A percentile compares a stretch with the other conserved stretches of the same genome.
These are phyloP conservation scores for Drosophila mayaguana DNA, from an alignment of 2,888 invertebrate genomes.

Conservation along the genomic window DNA sequence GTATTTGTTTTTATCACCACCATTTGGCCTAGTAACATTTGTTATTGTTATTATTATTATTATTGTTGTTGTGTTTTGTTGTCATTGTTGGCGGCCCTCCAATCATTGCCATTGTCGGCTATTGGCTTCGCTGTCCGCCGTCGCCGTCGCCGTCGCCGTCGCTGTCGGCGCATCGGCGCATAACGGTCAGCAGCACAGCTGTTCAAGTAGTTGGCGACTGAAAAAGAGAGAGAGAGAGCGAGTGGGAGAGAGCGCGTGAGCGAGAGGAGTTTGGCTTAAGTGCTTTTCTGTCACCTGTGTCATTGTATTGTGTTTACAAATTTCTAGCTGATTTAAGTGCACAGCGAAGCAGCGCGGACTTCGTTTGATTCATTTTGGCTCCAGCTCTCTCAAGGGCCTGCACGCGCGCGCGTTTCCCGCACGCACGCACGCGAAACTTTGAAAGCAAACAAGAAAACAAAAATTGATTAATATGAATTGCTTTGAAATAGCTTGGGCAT, in stretches of 20 bases:
- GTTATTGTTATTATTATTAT: slow-evolving; percentile 8
- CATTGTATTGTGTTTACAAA: slow-evolving; percentile 21
- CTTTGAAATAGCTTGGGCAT: background rate
- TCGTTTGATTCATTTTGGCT: slow-evolving; percentile 10
- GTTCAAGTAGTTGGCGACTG: slow-evolving; percentile 37
- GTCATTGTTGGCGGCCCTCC: slow-evolving; percentile 33
- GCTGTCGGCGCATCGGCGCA: slow-evolving; percentile 43
- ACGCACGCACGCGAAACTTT: slow-evolving; percentile 17
- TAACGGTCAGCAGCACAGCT: slow-evolving; percentile 54
- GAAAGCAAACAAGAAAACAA: background rate
- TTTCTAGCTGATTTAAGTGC: slow-evolving; percentile 25
- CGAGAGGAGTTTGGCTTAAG: slow-evolving; percentile 8
- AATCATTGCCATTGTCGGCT: slow-evolving; percentile 62
- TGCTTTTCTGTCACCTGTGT: slow-evolving; percentile 32
- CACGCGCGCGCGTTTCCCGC: slow-evolving; percentile 23
- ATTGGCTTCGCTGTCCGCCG: slow-evolving; percentile 27
- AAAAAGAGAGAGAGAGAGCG: slow-evolving; percentile 10
- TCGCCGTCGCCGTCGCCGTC: slow-evolving; percentile 4
- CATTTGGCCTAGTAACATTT: slow-evolving; percentile 46
- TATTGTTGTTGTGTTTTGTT: slow-evolving; percentile 26
- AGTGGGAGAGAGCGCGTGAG: background rate
- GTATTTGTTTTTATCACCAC: slow-evolving; percentile 14
- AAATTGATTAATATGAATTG: background rate
- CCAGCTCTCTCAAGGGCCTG: slow-evolving; percentile 39
- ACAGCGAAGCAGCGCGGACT: background rate